A percentile compares a stretch with the other conserved stretches of the same genome.
phyloP scores from a whole-genome alignment of 2,888 invertebrate species.

The Tetragonisca angustula region DNA sequence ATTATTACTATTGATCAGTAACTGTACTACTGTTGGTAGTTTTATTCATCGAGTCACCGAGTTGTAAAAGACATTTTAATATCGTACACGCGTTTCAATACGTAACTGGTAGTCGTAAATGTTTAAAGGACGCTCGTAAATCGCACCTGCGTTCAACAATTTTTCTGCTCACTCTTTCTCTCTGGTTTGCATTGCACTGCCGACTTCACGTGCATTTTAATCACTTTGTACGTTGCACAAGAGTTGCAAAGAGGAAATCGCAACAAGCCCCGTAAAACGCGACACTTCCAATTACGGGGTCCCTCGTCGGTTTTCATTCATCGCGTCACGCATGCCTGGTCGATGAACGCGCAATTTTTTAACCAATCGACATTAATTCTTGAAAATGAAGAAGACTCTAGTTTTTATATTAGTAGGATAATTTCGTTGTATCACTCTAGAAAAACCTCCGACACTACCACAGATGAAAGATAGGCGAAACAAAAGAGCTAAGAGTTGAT shows the following conservation, averaged over 20 bases:
- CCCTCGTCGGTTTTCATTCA: constrained; percentile 48
- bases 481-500: neutral
- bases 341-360: neutral
- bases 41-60: neutral
- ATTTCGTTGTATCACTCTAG: neutral
- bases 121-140: constrained; percentile 41
- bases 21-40: neutral
- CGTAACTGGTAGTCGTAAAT: constrained; percentile 47
- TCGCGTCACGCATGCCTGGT: neutral
- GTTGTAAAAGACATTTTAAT: too few relatives aligned
- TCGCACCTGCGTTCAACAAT: constrained; percentile 9
- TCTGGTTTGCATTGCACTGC: neutral
- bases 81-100: too few relatives aligned
- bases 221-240: constrained; percentile 41
- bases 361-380: neutral
- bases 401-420: neutral
- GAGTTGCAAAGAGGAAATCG: constrained; percentile 48
- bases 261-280: constrained; percentile 46
- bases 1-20: neutral
- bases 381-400: neutral
- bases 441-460: neutral
- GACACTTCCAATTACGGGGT: constrained; percentile 56
- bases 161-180: neutral
- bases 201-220: constrained; percentile 31
- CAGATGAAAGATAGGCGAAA: neutral